Evolutionary conservation across 2,113 vertebrate species (phyloP).

Genomic region (Alethe castanea): DNA sequence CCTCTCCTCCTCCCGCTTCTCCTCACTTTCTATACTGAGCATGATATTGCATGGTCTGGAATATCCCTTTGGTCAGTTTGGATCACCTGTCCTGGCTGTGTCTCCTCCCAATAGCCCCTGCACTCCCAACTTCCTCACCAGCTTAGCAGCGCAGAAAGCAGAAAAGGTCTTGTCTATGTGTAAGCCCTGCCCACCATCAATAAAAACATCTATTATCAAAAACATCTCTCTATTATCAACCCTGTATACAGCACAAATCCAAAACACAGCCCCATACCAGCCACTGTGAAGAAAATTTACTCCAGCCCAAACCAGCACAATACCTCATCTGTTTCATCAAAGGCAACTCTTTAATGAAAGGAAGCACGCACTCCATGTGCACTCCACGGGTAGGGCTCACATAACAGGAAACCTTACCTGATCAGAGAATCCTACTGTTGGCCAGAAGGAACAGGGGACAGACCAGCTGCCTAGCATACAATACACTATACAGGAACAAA

Average conservation of each 20-base stretch:
- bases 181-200: background rate
- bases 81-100: background rate
- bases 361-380: background rate
- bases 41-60: background rate
- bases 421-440: background rate
- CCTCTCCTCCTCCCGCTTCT: background rate
- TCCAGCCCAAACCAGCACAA: background rate
- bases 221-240: background rate
- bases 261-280: background rate
- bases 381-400: background rate
- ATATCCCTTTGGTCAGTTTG: background rate
- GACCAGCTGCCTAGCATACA: background rate
- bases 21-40: background rate
- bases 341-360: background rate
- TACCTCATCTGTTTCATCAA: background rate
- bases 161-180: background rate
- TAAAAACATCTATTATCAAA: background rate
- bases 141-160: rapidly evolving
- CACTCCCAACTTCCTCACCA: background rate
- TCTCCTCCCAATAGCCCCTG: background rate
- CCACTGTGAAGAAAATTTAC: background rate
- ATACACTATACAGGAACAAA: background rate
- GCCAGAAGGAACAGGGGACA: background rate
- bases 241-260: background rate
- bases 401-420: background rate